Evolutionary conservation across 2,113 vertebrate species (phyloP).

Genomic region (Zootoca vivipara): DNA sequence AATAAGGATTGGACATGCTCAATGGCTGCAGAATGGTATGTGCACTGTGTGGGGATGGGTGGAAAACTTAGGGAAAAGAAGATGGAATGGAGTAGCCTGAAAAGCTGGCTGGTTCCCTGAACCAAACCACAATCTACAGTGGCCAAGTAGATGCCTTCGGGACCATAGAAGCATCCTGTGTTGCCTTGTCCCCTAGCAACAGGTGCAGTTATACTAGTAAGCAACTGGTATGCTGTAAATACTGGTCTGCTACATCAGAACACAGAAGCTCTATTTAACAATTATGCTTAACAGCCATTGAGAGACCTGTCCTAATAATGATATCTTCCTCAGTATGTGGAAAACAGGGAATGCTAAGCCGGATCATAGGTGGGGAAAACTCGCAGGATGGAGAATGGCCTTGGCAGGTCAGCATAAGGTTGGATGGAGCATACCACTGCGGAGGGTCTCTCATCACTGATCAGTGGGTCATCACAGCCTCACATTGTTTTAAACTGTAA

Average conservation of each 20-base stretch:
- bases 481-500: conserved; percentile 70
- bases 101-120: neutral
- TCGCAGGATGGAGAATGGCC: conserved; percentile 69
- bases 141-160: neutral
- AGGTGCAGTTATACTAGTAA: too few relatives aligned
- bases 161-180: neutral
- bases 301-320: neutral
- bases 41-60: too few relatives aligned
- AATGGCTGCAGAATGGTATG: neutral
- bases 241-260: neutral
- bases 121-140: neutral
- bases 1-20: neutral
- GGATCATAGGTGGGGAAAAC: conserved; percentile 61
- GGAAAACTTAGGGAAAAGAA: neutral
- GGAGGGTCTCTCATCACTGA: conserved; percentile 69
- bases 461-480: conserved; percentile 67
- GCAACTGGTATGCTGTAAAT: too few relatives aligned
- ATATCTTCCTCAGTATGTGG: conserved; percentile 57
- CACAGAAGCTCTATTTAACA: neutral
- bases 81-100: neutral
- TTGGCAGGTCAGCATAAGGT: conserved; percentile 75
- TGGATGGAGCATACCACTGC: conserved; percentile 62
- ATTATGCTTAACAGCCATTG: neutral
- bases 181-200: neutral
- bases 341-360: conserved; percentile 41